phyloP scores from a whole-genome alignment of 92 coral and sea anemone species.

The Porites rus region DNA sequence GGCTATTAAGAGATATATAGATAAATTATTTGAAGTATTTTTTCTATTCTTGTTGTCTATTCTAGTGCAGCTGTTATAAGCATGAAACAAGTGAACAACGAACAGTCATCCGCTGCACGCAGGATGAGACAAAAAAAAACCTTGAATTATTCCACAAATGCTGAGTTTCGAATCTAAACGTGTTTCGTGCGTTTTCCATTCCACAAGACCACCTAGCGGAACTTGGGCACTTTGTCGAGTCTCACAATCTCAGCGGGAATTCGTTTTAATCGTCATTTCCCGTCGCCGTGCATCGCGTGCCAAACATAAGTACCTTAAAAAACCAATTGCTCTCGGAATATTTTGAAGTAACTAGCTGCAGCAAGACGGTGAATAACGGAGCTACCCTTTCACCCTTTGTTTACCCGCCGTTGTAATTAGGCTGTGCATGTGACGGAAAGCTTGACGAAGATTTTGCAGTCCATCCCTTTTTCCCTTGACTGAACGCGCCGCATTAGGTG shows the following conservation, averaged over 20 bases:
- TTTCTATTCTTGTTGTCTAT: too few relatives aligned
- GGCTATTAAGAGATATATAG: too few relatives aligned
- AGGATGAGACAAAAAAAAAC: background rate
- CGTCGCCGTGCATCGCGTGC: constrained; percentile 1
- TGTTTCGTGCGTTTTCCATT: background rate
- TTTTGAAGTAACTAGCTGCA: background rate
- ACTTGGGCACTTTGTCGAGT: too few relatives aligned
- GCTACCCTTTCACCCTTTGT: too few relatives aligned
- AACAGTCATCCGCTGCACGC: background rate
- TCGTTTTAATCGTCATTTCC: background rate
- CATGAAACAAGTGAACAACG: too few relatives aligned
- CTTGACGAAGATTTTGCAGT: background rate
- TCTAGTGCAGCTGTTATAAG: too few relatives aligned
- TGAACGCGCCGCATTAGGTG: background rate
- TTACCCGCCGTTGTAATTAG: too few relatives aligned
- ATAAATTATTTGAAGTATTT: too few relatives aligned
- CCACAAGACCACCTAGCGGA: background rate
- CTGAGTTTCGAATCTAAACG: background rate
- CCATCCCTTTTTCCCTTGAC: background rate
- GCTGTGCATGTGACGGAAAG: too few relatives aligned
- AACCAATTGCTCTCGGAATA: background rate
- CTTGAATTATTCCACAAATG: background rate
- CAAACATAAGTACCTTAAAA: background rate
- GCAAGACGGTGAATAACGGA: too few relatives aligned
- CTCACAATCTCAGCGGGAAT: constrained; percentile 8